phyloP scores from a whole-genome alignment of 1,140 invertebrate genomes.

The Aphelenchoides avenae region DNA sequence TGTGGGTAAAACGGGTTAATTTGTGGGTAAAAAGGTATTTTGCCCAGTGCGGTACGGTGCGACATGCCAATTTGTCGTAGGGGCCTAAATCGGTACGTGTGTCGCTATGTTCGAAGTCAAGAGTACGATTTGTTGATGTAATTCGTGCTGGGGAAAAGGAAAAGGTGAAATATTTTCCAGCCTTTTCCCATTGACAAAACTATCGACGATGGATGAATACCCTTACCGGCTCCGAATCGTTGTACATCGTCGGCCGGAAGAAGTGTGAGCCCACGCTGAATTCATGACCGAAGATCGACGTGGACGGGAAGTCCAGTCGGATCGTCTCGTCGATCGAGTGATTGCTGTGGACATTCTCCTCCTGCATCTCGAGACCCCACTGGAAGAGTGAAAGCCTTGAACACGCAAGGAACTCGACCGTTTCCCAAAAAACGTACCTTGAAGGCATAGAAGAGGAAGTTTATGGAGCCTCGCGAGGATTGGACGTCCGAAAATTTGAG shows the following conservation, averaged over 20 bases:
- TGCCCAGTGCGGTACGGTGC: no score
- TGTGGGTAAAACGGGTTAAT: no score
- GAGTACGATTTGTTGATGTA: no score
- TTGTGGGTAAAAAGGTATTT: no score
- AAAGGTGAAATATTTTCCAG: no score
- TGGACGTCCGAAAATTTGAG: constrained; percentile 20
- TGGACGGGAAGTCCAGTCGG: constrained; percentile 26
- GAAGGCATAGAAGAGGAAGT: constrained; percentile 35
- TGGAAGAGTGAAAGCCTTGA: constrained; percentile 15
- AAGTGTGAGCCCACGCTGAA: constrained; percentile 25
- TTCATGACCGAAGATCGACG: constrained; percentile 36
- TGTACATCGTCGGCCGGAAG: constrained; percentile 32
- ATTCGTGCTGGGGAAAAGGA: no score
- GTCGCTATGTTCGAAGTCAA: no score
- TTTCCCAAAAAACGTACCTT: constrained; percentile 15
- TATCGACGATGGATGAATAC: no score
- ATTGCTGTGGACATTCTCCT: constrained; percentile 8
- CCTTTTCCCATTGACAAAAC: no score
- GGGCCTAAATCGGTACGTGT: no score
- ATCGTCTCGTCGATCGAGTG: constrained; percentile 15
- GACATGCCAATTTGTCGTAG: no score
- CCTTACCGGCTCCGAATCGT: neutral
- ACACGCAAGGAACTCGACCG: neutral
- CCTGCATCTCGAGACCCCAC: constrained; percentile 30
- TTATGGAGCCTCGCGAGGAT: constrained; percentile 23